Evolutionary conservation across 1,140 invertebrate species (phyloP), one percentile per base, ranked within the genome.

Genomic region (Drosophila nigrodunni): DNA sequence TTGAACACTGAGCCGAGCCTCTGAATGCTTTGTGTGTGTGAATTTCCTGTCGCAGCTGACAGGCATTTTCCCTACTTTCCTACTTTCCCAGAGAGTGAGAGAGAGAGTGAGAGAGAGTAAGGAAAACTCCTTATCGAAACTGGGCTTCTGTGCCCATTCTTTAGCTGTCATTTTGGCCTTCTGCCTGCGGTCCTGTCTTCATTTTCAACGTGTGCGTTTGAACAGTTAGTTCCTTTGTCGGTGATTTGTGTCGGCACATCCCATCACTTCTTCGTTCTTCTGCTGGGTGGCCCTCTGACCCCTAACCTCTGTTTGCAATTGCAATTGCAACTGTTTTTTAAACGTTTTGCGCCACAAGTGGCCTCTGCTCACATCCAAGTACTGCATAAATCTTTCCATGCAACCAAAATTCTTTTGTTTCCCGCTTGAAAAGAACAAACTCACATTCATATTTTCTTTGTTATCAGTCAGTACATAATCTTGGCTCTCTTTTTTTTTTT

Each of bases 161-260:
- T 87, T 70, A 73, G 83, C 83, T 88, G 83, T 88, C 83, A 89
- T 80, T 5, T 82, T 67, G 41, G 79, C 68, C 82, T 82, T 30
- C 79, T 82, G 82, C 71, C 82, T 70, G 76, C 66, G 65, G 72
- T 65, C 68, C 54, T 68, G 41, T 83, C 79, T 83, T 80, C 85
- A 78, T 85, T 71, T 89, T 74, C 80, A 85, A 89, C 80, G 80
- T 88, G 85, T 88, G 85, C 85, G 80, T 85, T 62, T 83, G 78
- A 77, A 87, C 83, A 87, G 85, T 88, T 88, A 88, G 83, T 80
- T 88, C 80, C 85, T 88, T 88, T 88, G 82, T 87, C 82, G 82
- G 77, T 79, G 77, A 66, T 78, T 74, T 64, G 74, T 46, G 66
- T 78, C 78, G 78, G 83, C 85, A 88, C 74, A 89, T 88, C 83